phyloP scores from a whole-genome alignment of 2,888 invertebrate species.

The Cephus sareptanus region DNA sequence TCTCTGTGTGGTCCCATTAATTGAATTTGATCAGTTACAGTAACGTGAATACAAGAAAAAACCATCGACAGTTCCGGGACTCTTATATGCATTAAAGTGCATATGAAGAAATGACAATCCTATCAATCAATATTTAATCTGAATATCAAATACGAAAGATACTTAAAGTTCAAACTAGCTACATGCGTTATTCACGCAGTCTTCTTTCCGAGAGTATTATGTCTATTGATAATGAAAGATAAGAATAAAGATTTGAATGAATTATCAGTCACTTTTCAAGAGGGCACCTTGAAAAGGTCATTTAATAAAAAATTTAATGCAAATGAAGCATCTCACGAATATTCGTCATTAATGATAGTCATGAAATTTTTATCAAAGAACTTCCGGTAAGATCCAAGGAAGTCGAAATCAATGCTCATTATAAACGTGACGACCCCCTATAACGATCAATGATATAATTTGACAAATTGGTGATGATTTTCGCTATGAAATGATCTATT shows the following conservation, averaged over 20 bases:
- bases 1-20: neutral
- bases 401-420: neutral
- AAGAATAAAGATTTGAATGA: neutral
- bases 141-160: neutral
- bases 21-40: neutral
- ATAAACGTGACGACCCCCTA: neutral
- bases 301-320: neutral
- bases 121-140: neutral
- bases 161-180: neutral
- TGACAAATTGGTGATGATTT: neutral
- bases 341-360: neutral
- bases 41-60: neutral
- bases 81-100: neutral
- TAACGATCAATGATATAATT: neutral
- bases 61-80: neutral
- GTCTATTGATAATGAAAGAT: neutral
- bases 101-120: neutral
- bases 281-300: neutral
- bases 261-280: neutral
- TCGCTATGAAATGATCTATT: constrained; percentile 7
- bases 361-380: neutral
- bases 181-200: neutral
- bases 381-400: neutral
- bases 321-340: neutral
- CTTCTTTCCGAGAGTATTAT: neutral